A percentile compares a stretch with the other conserved stretches of the same genome.
These are phyloP conservation scores for Melanotaenia parkinsoni DNA, from an alignment of 2,797 vertebrate genomes.

Conservation along the genomic window DNA sequence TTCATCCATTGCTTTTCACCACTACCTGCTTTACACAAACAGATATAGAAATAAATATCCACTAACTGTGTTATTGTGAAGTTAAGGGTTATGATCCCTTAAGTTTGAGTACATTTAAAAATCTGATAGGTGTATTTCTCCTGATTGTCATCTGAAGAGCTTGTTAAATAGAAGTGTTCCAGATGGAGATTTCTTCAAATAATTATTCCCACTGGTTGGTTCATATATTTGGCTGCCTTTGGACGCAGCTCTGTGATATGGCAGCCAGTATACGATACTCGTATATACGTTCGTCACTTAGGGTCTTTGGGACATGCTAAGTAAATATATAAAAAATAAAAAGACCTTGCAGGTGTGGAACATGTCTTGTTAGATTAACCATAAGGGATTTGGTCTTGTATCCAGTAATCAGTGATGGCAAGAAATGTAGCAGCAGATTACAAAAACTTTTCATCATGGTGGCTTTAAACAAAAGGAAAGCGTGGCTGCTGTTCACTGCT, in stretches of 20 bases:
- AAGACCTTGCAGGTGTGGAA: neutral
- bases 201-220: neutral
- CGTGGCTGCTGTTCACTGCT: conserved; percentile 29
- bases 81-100: too few relatives aligned
- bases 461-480: conserved; percentile 40
- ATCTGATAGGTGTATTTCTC: neutral
- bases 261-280: neutral
- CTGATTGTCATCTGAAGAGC: neutral
- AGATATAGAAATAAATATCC: neutral
- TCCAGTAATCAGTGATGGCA: conserved; percentile 36
- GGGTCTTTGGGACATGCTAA: conserved; percentile 3
- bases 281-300: conserved; percentile 20
- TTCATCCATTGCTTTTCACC: neutral
- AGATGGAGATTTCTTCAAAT: neutral
- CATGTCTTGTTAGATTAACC: conserved; percentile 15
- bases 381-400: conserved; percentile 1
- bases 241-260: neutral
- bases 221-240: neutral
- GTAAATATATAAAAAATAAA: conserved; percentile 1
- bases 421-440: conserved; percentile 18
- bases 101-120: too few relatives aligned
- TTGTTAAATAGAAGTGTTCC: neutral
- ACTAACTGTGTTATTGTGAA: neutral
- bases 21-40: neutral
- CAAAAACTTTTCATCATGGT: conserved; percentile 21